Evolutionary conservation across 1,140 invertebrate genomes (phyloP).

Genomic region (Conopomorpha cramerella): DNA sequence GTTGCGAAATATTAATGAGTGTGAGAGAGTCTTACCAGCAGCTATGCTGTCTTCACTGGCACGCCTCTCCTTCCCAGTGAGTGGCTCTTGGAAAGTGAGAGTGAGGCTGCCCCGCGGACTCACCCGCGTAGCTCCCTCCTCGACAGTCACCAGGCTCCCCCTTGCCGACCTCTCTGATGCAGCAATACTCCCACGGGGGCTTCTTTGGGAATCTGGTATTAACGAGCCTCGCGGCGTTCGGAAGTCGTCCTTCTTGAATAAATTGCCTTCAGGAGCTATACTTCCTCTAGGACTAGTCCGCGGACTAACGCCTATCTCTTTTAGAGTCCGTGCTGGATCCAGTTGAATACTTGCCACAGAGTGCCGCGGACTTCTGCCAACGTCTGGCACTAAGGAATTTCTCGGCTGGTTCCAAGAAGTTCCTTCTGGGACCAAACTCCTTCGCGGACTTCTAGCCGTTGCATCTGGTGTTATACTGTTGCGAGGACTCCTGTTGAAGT

Average conservation of each 20-base stretch:
- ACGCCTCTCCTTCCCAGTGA: constrained; percentile 57
- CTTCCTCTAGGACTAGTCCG: constrained; percentile 66
- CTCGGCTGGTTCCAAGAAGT: constrained; percentile 54
- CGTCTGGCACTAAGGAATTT: constrained; percentile 47
- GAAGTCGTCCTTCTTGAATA: too few species aligned
- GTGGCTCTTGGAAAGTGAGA: constrained; percentile 65
- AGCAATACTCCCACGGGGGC: constrained; percentile 65
- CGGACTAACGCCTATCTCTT: constrained; percentile 63
- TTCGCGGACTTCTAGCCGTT: constrained; percentile 59
- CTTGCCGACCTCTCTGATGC: too few species aligned
- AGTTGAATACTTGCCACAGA: constrained; percentile 58
- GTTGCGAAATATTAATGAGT: too few species aligned
- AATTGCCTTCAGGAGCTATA: constrained; percentile 57
- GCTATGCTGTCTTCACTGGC: constrained; percentile 62
- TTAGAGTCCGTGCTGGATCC: constrained; percentile 58
- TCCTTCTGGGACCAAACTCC: constrained; percentile 65
- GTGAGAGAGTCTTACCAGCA: too few species aligned
- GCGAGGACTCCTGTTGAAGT: constrained; percentile 67
- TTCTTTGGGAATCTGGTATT: constrained; percentile 58
- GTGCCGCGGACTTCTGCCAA: constrained; percentile 63
- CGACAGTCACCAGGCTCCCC: constrained; percentile 55
- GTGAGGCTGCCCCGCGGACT: constrained; percentile 64
- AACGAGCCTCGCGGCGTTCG: constrained; percentile 68
- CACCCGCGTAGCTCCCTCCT: constrained; percentile 49
- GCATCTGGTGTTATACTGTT: constrained; percentile 66